Conservation (phyloP, 2,113 vertebrate species). For the Cryptotis parvus region DNA sequence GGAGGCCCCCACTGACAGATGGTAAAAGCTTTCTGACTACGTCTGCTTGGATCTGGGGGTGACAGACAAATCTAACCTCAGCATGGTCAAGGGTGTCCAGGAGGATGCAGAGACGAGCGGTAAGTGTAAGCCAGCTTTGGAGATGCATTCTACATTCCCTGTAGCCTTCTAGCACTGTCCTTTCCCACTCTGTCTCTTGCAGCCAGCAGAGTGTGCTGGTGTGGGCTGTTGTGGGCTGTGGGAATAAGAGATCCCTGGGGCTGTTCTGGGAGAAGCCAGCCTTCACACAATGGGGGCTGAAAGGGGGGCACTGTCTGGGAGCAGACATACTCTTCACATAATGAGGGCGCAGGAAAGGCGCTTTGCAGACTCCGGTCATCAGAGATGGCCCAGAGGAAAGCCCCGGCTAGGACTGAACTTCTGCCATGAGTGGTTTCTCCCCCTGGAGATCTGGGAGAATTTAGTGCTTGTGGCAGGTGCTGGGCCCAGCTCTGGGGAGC, state of each 20-base stretch:
- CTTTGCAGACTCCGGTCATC: not conserved
- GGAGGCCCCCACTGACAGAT: not conserved
- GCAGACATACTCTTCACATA: not conserved
- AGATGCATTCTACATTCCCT: not conserved
- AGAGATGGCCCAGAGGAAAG: not conserved
- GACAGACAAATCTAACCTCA: not conserved
- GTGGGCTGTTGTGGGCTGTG: not conserved
- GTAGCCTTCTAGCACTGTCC: not conserved
- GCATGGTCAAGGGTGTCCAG: accelerated
- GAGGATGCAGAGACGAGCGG: no score
- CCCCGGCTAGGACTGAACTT: not conserved
- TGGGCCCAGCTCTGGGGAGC: not conserved
- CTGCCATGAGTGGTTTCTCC: not conserved
- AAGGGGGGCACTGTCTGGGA: not conserved
- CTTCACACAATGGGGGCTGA: not conserved
- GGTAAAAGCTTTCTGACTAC: not conserved
- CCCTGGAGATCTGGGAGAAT: not conserved
- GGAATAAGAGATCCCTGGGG: not conserved
- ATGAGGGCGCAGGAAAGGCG: not conserved
- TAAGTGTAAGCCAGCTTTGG: not conserved
- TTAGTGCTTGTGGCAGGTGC: not conserved
- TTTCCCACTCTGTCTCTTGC: not conserved
- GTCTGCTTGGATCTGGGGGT: not conserved
- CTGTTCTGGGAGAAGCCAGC: not conserved
- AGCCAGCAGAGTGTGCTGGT: not conserved